Evolutionary conservation across 2,888 invertebrate species (phyloP), one percentile per base, ranked within the genome.

Genomic region (Thereva nobilitata): DNA sequence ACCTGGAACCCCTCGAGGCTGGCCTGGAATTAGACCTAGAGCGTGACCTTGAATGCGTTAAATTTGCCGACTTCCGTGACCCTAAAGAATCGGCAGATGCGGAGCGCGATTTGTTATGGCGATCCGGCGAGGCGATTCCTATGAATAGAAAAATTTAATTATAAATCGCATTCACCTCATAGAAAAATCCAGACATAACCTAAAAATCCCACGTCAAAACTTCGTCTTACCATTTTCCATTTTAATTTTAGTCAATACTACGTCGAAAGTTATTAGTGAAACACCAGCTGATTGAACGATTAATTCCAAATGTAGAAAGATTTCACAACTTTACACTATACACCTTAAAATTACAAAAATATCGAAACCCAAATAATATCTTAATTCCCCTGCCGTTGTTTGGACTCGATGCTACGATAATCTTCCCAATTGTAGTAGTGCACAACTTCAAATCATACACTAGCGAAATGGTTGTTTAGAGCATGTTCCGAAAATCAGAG

Each of bases 41-140:
- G n/a, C 38, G 42, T 4, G 61, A 66, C 9, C 34, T 49, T 6
- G 67, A 67, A 6, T 64, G 56, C 38, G 56, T 53, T 9, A 49
- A 53, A 54, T 66, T 45, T 37, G 35, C 23, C 7, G 66, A 52
- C 63, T 66, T 66, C 23, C 55, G 41, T 45, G 65, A 63, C 38
- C 54, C 40, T 45, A 47, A 38, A 2, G 71, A 70, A 23, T 61
- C 70, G 12, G 42, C 41, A 7, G 70, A 70, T 42, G 67, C 56
- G 1, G 70, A 70, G 8, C 67, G 68, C 35, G 67, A 55, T 37
- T 68, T 49, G n/a, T 12, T 50, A 23, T 50, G 49, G 6, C 38
- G 44, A 59, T 45, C 8, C 37, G 57, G 57, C 37, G 57, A 59
- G n/a, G 35, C 7, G 35, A 35, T 42, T 7, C 53, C 37, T 45